phyloP scores from a whole-genome alignment of 2,888 invertebrate genomes.

The Caenorhabditis sp. region DNA sequence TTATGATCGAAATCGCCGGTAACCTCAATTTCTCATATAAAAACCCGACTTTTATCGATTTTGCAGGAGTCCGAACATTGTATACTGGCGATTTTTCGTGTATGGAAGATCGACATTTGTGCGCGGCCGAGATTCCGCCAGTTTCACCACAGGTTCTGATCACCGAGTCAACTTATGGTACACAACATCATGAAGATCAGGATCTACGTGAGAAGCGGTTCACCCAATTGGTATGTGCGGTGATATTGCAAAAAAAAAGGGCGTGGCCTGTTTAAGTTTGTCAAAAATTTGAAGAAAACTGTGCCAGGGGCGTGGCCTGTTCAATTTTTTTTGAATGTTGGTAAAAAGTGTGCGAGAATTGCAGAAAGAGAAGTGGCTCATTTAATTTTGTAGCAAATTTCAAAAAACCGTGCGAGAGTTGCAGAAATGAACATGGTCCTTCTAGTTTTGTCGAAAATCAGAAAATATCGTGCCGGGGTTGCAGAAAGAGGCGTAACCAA shows the following conservation, averaged over 20 bases:
- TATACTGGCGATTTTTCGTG: constrained; percentile 95
- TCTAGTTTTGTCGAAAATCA: too few relatives aligned
- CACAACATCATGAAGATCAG: constrained; percentile 96
- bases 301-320: too few relatives aligned
- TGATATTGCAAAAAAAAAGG: not conserved
- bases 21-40: too few relatives aligned
- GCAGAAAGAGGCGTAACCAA: too few relatives aligned
- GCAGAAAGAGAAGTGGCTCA: too few relatives aligned
- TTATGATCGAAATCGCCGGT: constrained; percentile 98
- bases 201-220: constrained; percentile 95
- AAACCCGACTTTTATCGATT: too few relatives aligned
- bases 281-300: not conserved
- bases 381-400: too few relatives aligned
- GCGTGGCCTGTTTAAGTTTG: not conserved
- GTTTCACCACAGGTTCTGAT: constrained; percentile 95
- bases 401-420: too few relatives aligned
- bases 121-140: constrained; percentile 98
- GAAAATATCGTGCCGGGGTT: too few relatives aligned
- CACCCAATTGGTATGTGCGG: constrained; percentile 16
- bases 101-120: constrained; percentile 97
- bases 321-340: too few relatives aligned
- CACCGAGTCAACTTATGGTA: constrained; percentile 97
- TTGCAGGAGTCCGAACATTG: constrained; percentile 78
- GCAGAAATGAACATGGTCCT: too few relatives aligned
- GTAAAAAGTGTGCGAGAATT: too few relatives aligned